These are phyloP conservation scores for Ameiurus melas DNA, from an alignment of 2,113 vertebrate species.

Conservation along the genomic window DNA sequence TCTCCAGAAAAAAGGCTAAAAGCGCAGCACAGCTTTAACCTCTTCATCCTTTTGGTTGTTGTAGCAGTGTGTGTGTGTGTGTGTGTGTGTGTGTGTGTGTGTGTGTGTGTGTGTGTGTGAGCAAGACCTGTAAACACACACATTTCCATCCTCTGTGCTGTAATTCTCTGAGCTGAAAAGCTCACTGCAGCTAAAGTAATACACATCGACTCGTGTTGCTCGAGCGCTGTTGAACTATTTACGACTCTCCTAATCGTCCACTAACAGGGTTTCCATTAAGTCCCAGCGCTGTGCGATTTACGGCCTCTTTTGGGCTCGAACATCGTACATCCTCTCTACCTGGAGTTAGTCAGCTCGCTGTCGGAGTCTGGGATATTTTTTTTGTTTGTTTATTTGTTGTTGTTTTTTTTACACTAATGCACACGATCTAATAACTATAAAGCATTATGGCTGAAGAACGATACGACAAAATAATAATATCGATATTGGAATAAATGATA, in stretches of 20 bases:
- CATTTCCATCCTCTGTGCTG: background rate
- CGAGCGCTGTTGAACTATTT: slow-evolving; percentile 35
- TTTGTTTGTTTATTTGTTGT: background rate
- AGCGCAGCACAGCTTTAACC: background rate
- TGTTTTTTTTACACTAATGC: background rate
- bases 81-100: background rate
- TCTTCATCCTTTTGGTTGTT: background rate
- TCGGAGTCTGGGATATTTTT: background rate
- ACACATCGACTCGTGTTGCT: slow-evolving; percentile 20
- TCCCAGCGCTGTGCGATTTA: slow-evolving; percentile 18
- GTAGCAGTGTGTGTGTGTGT: background rate
- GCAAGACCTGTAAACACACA: slow-evolving; percentile 1
- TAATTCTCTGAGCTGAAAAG: slow-evolving; percentile 1
- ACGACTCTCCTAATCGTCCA: slow-evolving; percentile 44
- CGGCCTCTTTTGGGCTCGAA: slow-evolving; percentile 12
- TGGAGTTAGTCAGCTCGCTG: background rate
- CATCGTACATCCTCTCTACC: background rate
- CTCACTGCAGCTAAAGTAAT: slow-evolving; percentile 28
- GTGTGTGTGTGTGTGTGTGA: background rate
- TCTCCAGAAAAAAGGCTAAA: background rate
- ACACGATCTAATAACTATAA: background rate
- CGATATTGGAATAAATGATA: background rate
- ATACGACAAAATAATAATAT: background rate
- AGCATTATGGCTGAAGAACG: background rate
- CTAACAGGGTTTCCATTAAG: slow-evolving; percentile 36